These are phyloP conservation scores for Cinclus cinclus DNA, from an alignment of 2,113 vertebrate genomes.

Conservation along the genomic window DNA sequence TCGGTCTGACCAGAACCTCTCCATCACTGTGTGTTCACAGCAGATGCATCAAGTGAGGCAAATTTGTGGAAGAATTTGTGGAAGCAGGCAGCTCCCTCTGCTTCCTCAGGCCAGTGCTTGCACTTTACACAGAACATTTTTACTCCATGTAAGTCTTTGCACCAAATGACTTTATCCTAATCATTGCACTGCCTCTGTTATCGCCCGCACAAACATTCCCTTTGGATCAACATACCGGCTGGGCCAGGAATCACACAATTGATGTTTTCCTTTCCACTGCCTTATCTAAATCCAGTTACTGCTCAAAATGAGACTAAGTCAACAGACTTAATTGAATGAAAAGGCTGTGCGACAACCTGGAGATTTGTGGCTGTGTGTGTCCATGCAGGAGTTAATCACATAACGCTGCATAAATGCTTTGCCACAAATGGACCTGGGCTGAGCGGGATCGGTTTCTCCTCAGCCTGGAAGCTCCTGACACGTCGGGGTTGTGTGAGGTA, in stretches of 20 bases:
- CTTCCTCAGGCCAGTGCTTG: not conserved
- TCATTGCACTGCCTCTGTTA: not conserved
- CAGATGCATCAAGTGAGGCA: not conserved
- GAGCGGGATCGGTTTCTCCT: not conserved
- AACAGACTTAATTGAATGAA: slow-evolving; percentile 67
- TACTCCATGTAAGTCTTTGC: not conserved
- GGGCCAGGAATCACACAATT: slow-evolving; percentile 59
- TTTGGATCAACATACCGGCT: slow-evolving; percentile 14
- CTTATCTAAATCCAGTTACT: slow-evolving; percentile 71
- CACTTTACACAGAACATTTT: not conserved
- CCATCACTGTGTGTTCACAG: not conserved
- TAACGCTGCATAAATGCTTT: slow-evolving; percentile 27
- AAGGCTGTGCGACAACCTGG: slow-evolving; percentile 41
- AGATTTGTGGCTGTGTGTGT: slow-evolving; percentile 48
- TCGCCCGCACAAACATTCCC: slow-evolving; percentile 43
- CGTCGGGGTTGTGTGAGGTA: fast-evolving
- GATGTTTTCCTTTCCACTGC: slow-evolving; percentile 63
- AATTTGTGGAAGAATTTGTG: not conserved
- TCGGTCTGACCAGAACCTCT: not conserved
- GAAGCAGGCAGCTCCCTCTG: not conserved
- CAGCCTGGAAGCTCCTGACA: not conserved
- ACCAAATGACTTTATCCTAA: not conserved
- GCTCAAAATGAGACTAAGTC: slow-evolving; percentile 66
- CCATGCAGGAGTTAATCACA: slow-evolving; percentile 4
- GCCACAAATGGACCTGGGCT: not conserved